phyloP scores from a whole-genome alignment of 2,113 vertebrate species.

The Gymnorhina tibicen region DNA sequence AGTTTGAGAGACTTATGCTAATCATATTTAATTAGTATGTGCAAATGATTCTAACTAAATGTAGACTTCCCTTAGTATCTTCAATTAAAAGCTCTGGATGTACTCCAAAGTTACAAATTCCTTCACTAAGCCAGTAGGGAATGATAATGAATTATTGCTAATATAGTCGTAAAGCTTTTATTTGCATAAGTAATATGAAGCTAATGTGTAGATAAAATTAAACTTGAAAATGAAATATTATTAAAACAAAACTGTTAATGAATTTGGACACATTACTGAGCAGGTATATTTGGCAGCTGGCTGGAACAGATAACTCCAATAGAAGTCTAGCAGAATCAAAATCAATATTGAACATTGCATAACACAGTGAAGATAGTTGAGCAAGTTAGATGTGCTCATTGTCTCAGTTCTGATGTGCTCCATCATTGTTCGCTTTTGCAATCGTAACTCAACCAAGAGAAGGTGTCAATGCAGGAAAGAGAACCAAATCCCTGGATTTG shows the following conservation, averaged over 20 bases:
- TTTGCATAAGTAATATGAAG: slow-evolving; percentile 68
- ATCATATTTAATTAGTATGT: slow-evolving; percentile 45
- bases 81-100: slow-evolving; percentile 48
- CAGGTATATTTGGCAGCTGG: slow-evolving; percentile 55
- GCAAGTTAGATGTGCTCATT: not conserved
- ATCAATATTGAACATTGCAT: slow-evolving; percentile 39
- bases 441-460: not conserved
- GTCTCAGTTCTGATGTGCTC: not conserved
- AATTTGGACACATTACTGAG: slow-evolving; percentile 45
- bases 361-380: not conserved
- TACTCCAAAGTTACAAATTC: slow-evolving; percentile 50
- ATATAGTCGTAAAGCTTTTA: slow-evolving; percentile 55
- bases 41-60: slow-evolving; percentile 18
- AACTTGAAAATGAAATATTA: slow-evolving; percentile 64
- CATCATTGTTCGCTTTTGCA: not conserved
- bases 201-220: slow-evolving; percentile 61
- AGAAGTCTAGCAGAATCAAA: slow-evolving; percentile 33
- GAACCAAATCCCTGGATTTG: not conserved
- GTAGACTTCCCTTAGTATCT: slow-evolving; percentile 38
- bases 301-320: slow-evolving; percentile 43
- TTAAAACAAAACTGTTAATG: slow-evolving; percentile 57
- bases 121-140: slow-evolving; percentile 45
- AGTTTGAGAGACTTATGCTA: slow-evolving; percentile 35
- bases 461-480: not conserved
- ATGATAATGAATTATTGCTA: slow-evolving; percentile 59